Evolutionary conservation across 2,797 vertebrate genomes (phyloP).

Genomic region (Alcedo atthis): DNA sequence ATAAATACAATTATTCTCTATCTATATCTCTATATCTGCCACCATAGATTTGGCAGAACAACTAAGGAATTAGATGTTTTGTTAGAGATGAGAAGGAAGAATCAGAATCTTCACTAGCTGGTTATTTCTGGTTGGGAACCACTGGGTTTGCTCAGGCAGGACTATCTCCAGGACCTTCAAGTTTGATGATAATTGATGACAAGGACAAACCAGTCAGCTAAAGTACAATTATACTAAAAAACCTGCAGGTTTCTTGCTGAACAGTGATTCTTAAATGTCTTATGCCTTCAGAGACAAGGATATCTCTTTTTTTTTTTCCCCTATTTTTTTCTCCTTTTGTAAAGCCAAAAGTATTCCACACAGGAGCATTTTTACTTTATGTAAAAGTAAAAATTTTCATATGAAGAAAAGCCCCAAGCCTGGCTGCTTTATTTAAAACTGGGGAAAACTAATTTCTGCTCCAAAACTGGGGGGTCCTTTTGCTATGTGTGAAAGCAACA

Average conservation of each 20-base stretch:
- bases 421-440: not conserved
- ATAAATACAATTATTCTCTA: too few relatives aligned
- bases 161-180: not conserved
- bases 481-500: not conserved
- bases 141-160: not conserved
- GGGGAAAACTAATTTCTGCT: not conserved
- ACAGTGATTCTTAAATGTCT: not conserved
- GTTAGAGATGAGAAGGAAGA: not conserved
- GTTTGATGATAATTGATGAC: not conserved
- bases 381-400: too few relatives aligned
- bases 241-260: not conserved
- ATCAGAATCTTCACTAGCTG: not conserved
- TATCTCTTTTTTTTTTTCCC: accelerated
- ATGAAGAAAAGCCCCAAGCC: not conserved
- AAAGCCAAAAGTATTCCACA: not conserved
- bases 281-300: not conserved
- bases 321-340: not conserved
- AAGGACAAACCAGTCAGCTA: not conserved
- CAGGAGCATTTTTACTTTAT: not conserved
- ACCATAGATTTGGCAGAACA: not conserved
- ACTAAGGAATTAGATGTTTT: not conserved
- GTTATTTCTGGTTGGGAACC: not conserved
- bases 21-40: not conserved
- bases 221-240: not conserved
- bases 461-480: not conserved